These are phyloP conservation scores for Propithecus coquereli DNA, from an alignment of 2,113 vertebrate species.

Conservation along the genomic window DNA sequence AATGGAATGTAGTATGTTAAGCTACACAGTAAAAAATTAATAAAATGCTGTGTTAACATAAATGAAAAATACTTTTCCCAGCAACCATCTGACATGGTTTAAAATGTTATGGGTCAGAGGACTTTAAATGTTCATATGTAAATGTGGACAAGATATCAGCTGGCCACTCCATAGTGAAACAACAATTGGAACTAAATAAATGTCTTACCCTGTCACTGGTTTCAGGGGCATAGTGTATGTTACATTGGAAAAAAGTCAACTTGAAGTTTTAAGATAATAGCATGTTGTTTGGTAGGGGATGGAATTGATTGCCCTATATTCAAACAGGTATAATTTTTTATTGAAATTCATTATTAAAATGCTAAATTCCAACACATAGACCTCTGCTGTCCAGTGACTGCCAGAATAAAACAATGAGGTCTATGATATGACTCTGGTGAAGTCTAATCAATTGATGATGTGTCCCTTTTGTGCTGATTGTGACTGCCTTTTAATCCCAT, in stretches of 20 bases:
- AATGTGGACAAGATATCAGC: background rate
- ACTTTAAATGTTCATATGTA: background rate
- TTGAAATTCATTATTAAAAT: background rate
- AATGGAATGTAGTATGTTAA: background rate
- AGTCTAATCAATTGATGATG: background rate
- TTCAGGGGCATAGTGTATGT: background rate
- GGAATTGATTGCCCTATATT: background rate
- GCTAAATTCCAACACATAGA: background rate
- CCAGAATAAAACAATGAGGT: background rate
- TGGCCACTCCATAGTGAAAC: background rate
- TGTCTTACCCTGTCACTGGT: background rate
- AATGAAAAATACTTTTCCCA: background rate
- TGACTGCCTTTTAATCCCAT: background rate
- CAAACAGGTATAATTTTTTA: background rate
- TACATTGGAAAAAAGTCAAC: background rate
- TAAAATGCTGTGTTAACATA: background rate
- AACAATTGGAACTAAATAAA: background rate
- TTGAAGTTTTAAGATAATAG: conserved; percentile 14
- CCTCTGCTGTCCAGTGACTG: background rate
- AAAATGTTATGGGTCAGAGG: background rate
- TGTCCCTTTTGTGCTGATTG: background rate
- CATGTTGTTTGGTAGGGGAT: background rate
- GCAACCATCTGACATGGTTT: background rate
- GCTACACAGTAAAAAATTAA: background rate
- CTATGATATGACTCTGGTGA: background rate